Percentiles rank a stretch among this genome's conserved stretches.
Conservation (phyloP, 2,888 invertebrate species). For the Drosophila prolongata region DNA sequence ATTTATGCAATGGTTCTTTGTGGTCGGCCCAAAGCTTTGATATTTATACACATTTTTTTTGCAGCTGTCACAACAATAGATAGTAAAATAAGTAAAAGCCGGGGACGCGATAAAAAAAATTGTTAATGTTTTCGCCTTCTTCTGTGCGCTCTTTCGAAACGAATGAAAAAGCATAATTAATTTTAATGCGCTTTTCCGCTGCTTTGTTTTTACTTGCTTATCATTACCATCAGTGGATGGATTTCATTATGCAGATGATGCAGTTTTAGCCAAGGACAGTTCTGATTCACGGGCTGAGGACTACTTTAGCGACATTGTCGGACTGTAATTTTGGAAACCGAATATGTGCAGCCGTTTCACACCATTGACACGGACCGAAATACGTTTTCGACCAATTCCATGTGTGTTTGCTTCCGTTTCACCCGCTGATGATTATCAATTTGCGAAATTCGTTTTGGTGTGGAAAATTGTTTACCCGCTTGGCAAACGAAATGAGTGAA, state of each 20-base stretch:
- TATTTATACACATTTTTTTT: constrained; percentile 46
- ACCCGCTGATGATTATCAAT: constrained; percentile 66
- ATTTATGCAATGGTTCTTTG: constrained; percentile 27
- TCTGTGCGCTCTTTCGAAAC: constrained; percentile 8
- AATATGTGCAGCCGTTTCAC: constrained; percentile 20
- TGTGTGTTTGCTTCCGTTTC: constrained; percentile 8
- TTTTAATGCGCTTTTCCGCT: constrained; percentile 56
- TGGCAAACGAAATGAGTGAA: constrained; percentile 20
- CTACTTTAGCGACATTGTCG: background rate
- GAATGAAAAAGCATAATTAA: constrained; percentile 52
- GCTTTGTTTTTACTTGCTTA: constrained; percentile 26
- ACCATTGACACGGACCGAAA: constrained; percentile 2
- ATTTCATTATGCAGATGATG: constrained; percentile 35
- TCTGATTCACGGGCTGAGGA: background rate
- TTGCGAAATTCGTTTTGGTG: constrained; percentile 57
- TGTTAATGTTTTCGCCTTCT: constrained; percentile 21
- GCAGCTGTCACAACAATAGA: constrained; percentile 60
- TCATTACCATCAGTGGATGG: constrained; percentile 32
- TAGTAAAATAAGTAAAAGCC: constrained; percentile 45
- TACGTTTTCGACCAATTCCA: constrained; percentile 5
- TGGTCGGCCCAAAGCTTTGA: constrained; percentile 26
- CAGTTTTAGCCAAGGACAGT: constrained; percentile 15
- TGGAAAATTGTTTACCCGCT: constrained; percentile 50
- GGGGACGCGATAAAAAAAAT: constrained; percentile 14
- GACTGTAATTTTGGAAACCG: background rate